Conservation (phyloP, 2,113 vertebrate species). For the Vombatus ursinus region DNA sequence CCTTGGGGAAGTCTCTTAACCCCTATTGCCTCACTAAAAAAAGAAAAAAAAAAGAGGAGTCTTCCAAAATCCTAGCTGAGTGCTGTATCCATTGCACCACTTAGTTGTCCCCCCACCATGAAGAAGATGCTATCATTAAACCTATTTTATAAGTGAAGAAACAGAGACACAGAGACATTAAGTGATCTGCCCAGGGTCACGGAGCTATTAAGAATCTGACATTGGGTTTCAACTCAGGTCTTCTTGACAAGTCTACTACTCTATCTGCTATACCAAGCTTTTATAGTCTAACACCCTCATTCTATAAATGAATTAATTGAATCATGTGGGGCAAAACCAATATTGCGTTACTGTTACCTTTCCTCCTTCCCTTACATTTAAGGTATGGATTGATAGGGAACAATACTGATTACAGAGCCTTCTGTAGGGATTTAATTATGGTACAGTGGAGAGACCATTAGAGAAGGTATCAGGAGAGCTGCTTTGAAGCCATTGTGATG, state of each 20-base stretch:
- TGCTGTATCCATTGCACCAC: too few relatives aligned
- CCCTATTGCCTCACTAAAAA: too few relatives aligned
- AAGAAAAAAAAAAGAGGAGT: too few relatives aligned
- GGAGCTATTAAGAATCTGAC: background rate
- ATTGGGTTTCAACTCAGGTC: background rate
- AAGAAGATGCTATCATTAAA: background rate
- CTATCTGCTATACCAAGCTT: background rate
- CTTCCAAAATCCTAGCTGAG: too few relatives aligned
- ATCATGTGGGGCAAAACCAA: background rate
- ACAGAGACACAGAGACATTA: background rate
- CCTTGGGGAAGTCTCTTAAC: too few relatives aligned
- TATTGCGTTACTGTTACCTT: slow-evolving; percentile 19
- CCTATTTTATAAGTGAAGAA: background rate
- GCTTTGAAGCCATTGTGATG: background rate
- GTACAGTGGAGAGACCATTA: background rate
- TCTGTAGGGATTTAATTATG: background rate
- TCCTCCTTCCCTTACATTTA: background rate
- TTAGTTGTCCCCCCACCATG: too few relatives aligned
- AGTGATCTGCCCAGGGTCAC: background rate
- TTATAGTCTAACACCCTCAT: background rate
- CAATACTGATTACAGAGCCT: background rate
- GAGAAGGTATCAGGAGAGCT: background rate
- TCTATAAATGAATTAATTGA: background rate
- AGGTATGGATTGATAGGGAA: background rate
- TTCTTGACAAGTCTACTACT: background rate